phyloP scores from a whole-genome alignment of 2,113 vertebrate species.

The Prolemur simus region DNA sequence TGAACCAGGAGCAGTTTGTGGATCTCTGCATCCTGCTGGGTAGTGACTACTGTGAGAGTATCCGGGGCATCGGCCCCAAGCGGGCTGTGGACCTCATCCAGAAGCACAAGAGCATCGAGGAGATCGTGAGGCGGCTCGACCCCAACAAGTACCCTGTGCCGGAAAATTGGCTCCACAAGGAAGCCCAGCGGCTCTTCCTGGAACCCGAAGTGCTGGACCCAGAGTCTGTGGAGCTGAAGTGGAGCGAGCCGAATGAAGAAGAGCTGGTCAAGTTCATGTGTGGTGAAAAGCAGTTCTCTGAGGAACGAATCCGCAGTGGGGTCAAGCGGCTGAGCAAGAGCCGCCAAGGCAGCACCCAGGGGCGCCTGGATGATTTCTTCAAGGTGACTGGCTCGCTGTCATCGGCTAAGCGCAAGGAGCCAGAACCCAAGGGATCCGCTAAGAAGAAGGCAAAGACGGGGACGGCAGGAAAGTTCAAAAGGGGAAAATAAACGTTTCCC shows the following conservation, averaged over 20 bases:
- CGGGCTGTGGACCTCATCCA: slow-evolving; percentile 95
- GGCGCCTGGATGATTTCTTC: slow-evolving; percentile 96
- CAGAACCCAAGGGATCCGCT: slow-evolving; percentile 88
- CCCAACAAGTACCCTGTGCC: slow-evolving; percentile 91
- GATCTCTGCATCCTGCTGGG: slow-evolving; percentile 97
- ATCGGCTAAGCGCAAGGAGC: slow-evolving; percentile 93
- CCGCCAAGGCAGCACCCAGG: slow-evolving; percentile 96
- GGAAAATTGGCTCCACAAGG: slow-evolving; percentile 94
- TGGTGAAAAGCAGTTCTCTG: slow-evolving; percentile 95
- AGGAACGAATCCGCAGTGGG: slow-evolving; percentile 94
- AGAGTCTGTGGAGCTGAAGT: slow-evolving; percentile 89
- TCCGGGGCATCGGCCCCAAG: slow-evolving; percentile 97
- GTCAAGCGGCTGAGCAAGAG: slow-evolving; percentile 92
- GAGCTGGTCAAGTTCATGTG: slow-evolving; percentile 93
- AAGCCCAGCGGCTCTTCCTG: slow-evolving; percentile 93
- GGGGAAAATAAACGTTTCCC: slow-evolving; percentile 84
- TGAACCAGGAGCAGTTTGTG: slow-evolving; percentile 95
- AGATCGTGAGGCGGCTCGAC: slow-evolving; percentile 93
- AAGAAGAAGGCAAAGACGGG: slow-evolving; percentile 93
- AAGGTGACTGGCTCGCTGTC: slow-evolving; percentile 95
- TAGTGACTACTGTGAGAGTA: slow-evolving; percentile 97
- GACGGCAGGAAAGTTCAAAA: slow-evolving; percentile 86
- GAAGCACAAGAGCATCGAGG: slow-evolving; percentile 95
- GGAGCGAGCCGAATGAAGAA: slow-evolving; percentile 92
- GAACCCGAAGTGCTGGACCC: slow-evolving; percentile 92